Evolutionary conservation across 2,113 vertebrate species (phyloP).

Genomic region (Sminthopsis crassicaudata): DNA sequence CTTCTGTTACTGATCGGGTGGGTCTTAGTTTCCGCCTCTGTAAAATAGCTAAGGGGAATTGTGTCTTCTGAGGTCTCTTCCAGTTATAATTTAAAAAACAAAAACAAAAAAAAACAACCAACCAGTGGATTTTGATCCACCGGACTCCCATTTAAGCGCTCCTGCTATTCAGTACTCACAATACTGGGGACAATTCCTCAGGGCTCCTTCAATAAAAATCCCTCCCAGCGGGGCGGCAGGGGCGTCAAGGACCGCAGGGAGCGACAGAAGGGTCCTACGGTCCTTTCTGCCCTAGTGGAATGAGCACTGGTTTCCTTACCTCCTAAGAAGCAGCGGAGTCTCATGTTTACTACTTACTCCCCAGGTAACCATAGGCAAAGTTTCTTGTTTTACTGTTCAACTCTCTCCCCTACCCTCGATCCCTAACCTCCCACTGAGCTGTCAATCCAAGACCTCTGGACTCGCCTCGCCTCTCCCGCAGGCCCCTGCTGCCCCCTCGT

Average conservation of each 20-base stretch:
- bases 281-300: too few relatives aligned
- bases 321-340: not conserved
- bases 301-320: too few relatives aligned
- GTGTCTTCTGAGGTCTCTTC: not conserved
- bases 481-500: not conserved
- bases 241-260: too few relatives aligned
- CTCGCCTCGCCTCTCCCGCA: not conserved
- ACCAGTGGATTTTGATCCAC: too few relatives aligned
- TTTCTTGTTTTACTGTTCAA: not conserved
- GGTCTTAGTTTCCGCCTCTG: not conserved
- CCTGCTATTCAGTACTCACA: too few relatives aligned
- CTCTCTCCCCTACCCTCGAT: not conserved
- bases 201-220: too few relatives aligned
- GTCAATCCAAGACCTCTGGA: not conserved
- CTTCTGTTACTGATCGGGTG: not conserved
- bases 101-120: not conserved
- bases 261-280: too few relatives aligned
- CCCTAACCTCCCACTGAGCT: accelerated
- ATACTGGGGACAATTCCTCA: too few relatives aligned
- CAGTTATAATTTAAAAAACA: not conserved
- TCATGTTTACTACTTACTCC: accelerated
- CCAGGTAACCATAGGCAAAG: not conserved
- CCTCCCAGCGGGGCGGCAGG: too few relatives aligned
- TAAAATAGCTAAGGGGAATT: not conserved
- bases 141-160: not conserved